These are phyloP conservation scores for Neotoxoptera formosana DNA, from an alignment of 1,140 invertebrate genomes.

Conservation along the genomic window DNA sequence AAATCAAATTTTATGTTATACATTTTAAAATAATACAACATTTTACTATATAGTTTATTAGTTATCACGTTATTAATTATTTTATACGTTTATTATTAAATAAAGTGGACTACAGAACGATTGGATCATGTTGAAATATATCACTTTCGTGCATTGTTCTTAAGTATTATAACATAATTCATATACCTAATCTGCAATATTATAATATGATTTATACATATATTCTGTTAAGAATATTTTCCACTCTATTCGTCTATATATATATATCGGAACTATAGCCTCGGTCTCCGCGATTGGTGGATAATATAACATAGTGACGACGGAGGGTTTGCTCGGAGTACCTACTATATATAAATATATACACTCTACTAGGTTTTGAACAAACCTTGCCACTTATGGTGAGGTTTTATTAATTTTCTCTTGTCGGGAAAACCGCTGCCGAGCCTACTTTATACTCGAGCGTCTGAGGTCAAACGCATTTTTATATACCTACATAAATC, in stretches of 20 bases:
- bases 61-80: too few species aligned
- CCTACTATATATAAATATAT: too few species aligned
- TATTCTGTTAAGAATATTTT: neutral
- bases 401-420: neutral
- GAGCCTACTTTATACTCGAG: neutral
- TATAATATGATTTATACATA: neutral
- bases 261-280: neutral
- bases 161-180: too few species aligned
- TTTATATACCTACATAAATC: neutral
- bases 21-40: too few species aligned
- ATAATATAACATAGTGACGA: neutral
- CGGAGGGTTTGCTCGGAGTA: neutral
- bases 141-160: too few species aligned
- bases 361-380: too few species aligned
- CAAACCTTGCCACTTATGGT: neutral
- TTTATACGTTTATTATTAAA: too few species aligned
- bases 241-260: neutral
- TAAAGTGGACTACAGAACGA: neutral
- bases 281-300: fast-evolving
- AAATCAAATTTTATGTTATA: too few species aligned
- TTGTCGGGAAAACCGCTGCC: neutral
- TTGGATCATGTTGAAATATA: too few species aligned
- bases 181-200: neutral
- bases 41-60: too few species aligned
- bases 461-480: neutral